Evolutionary conservation across 2,797 vertebrate species (phyloP), one percentile per base, ranked within the genome.

Genomic region (Sebastes dallii): DNA sequence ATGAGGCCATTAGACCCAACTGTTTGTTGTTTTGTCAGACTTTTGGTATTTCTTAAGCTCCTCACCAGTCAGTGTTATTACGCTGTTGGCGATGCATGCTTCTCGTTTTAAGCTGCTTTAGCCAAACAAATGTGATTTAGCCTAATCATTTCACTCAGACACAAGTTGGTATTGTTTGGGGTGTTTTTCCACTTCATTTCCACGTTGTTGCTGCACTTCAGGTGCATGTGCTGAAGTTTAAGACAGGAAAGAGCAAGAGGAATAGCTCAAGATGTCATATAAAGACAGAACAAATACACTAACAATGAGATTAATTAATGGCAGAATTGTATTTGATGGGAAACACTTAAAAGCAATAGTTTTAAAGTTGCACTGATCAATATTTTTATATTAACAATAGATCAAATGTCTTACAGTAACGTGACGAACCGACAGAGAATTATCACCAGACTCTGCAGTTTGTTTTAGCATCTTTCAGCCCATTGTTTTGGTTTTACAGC

Each of bases 61-160:
- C 85, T 88, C 91, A 89, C 70, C 81, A 92, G 85, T 91, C 90
- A 87, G 85, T 86, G 82, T 84, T 94, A 88, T 91, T 92, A 86
- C 70, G 78, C 91, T 83, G 84, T 78, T 91, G 86, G 84, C 78
- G 50, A 88, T 86, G 87, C 93, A 93, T 84, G 90, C 89, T 89
- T 90, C 93, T 87, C 46, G 88, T 80, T 84, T 72, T 95, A 96
- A 96, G 94, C 93, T 86, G 92, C 94, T 96, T 96, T 95, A 86
- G 88, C 90, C 91, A 91, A 92, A 91, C 89, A 94, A 95, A 94
- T 92, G 93, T 94, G 93, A 94, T 95, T 95, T 93, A 91, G 91
- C 86, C 88, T 94, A 94, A 95, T 94, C 89, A 92, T 95, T 95
- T 92, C 92, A 88, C 93, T 91, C 87, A 92, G 88, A 96, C 95